Evolutionary conservation across 2,888 invertebrate genomes (phyloP).

Genomic region (Rhorus exstirpatorius): DNA sequence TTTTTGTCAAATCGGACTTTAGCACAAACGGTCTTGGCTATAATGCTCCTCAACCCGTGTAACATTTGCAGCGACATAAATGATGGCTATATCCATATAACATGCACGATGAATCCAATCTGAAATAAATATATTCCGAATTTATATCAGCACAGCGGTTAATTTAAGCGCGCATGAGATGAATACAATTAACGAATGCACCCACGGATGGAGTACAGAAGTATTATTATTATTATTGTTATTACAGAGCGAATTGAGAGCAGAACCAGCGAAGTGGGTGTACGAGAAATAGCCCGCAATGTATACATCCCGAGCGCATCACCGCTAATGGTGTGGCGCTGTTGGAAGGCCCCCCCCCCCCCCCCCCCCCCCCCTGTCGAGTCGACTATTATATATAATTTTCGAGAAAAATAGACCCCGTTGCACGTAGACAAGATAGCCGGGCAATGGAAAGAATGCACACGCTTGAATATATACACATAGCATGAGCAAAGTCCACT

Average conservation of each 20-base stretch:
- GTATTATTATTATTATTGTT: neutral
- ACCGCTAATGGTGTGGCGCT: constrained; percentile 47
- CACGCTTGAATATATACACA: constrained; percentile 7
- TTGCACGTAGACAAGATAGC: constrained; percentile 12
- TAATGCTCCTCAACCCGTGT: too few relatives aligned
- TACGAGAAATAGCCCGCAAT: constrained; percentile 5
- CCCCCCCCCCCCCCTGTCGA: too few relatives aligned
- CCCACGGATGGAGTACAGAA: neutral
- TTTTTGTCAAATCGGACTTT: too few relatives aligned
- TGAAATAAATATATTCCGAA: neutral
- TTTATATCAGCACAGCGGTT: constrained; percentile 16
- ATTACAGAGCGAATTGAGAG: neutral
- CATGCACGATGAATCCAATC: neutral
- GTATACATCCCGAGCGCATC: constrained; percentile 20
- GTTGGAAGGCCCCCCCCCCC: too few relatives aligned
- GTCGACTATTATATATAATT: constrained; percentile 61
- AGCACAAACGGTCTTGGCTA: too few relatives aligned
- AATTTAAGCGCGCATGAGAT: constrained; percentile 18
- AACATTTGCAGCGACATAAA: too few relatives aligned
- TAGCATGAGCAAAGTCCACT: constrained; percentile 49
- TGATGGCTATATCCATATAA: too few relatives aligned
- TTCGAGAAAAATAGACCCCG: constrained; percentile 44
- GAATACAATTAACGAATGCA: constrained; percentile 47
- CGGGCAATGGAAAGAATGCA: constrained; percentile 40
- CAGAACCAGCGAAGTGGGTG: neutral